Conservation (phyloP, 2,888 invertebrate species). For the Harpalus rubripes region DNA sequence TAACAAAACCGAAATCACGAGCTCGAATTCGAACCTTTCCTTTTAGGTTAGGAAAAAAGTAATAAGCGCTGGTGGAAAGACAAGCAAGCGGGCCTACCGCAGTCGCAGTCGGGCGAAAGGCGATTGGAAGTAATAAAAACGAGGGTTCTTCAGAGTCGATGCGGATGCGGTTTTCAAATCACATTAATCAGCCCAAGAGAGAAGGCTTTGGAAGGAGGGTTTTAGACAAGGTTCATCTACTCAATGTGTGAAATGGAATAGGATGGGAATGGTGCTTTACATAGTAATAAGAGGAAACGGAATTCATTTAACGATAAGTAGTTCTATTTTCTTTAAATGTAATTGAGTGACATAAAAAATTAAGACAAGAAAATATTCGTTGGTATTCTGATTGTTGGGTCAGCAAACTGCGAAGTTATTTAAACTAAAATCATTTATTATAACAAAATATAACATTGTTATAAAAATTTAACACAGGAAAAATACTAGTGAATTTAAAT, state of each 20-base stretch:
- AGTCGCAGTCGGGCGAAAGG: neutral
- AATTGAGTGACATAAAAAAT: no score
- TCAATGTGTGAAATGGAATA: neutral
- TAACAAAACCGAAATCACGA: slow-evolving; percentile 41
- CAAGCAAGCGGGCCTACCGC: neutral
- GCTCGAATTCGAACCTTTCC: neutral
- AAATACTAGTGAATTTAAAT: no score
- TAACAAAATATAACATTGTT: no score
- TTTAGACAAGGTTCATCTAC: neutral
- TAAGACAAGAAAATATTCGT: no score
- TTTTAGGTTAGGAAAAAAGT: neutral
- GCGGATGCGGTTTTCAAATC: slow-evolving; percentile 44
- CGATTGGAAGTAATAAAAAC: slow-evolving; percentile 52
- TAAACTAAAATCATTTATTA: no score
- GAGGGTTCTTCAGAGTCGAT: slow-evolving; percentile 29
- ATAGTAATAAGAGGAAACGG: no score
- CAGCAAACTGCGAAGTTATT: no score
- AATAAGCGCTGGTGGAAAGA: neutral
- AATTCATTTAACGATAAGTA: no score
- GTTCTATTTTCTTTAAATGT: no score
- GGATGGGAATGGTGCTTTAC: no score
- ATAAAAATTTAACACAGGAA: no score
- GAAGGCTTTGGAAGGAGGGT: neutral
- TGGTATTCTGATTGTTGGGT: no score
- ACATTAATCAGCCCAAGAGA: slow-evolving; percentile 32